Percentiles rank a stretch among this genome's conserved stretches.
Evolutionary conservation across 2,888 invertebrate genomes (phyloP).

Genomic region (Drosophila subquinaria): DNA sequence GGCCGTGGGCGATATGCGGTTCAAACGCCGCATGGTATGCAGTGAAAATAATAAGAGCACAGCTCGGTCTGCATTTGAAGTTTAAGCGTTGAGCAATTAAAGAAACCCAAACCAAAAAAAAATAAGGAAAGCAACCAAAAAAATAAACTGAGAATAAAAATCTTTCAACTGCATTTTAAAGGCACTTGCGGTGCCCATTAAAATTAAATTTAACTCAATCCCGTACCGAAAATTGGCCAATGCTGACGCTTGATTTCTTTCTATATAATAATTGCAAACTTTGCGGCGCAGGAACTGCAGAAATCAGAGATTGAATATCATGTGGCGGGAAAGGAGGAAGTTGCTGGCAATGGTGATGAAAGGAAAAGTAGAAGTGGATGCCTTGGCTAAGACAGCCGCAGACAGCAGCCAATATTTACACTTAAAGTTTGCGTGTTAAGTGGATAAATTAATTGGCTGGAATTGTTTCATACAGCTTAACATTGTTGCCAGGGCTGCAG

Average conservation of each 20-base stretch:
- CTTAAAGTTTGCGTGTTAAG: conserved; percentile 79
- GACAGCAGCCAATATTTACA: conserved; percentile 72
- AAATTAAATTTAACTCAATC: conserved; percentile 52
- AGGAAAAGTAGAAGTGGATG: neutral
- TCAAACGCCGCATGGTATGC: conserved; percentile 34
- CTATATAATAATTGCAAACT: conserved; percentile 74
- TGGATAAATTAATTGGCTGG: conserved; percentile 77
- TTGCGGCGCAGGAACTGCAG: conserved; percentile 40
- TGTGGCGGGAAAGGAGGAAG: neutral
- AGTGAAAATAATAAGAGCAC: conserved; percentile 64
- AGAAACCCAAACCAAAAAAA: conserved; percentile 44
- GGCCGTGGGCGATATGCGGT: conserved; percentile 7
- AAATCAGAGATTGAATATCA: conserved; percentile 26
- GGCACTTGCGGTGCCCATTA: conserved; percentile 68
- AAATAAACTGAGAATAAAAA: conserved; percentile 14
- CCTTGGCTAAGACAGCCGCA: conserved; percentile 15
- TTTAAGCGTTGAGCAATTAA: conserved; percentile 70
- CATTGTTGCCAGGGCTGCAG: conserved; percentile 33
- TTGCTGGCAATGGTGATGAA: neutral
- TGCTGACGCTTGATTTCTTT: conserved; percentile 63
- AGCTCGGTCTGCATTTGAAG: conserved; percentile 58
- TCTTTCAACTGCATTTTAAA: conserved; percentile 69
- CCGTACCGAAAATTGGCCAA: conserved; percentile 27
- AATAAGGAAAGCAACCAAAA: neutral
- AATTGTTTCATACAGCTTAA: conserved; percentile 69